Base-by-base conservation (phyloP, 1,140 invertebrate genomes). In the Listronotus oregonensis region DNA sequence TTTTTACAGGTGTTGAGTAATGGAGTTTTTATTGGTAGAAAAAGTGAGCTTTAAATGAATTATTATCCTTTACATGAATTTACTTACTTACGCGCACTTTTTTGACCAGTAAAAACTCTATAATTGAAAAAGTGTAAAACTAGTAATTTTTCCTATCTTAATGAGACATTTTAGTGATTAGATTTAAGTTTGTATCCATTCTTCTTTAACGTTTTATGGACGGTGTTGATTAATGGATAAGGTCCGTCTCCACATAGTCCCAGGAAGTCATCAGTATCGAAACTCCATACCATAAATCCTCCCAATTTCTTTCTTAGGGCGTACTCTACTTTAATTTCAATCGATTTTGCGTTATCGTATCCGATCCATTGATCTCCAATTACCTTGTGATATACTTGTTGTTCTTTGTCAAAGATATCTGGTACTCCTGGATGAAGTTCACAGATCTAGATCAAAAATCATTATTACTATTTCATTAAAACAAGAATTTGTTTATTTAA, bases 211-310 rank as follows among this genome's bases (percentile, higher is more conserved):
- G 31, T 47, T 14, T 21, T 40, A 21, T 61, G 56, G 39, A 62
- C 52, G 15, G 83, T 76, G 37, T 77, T 83, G 15, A 89, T 68
- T 6, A 91, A 74, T 5, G 87, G 84, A 75, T 82, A 89, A 32
- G 27, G 46, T 11, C 65, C 65, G 5, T 82, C 69, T n/a, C 84
- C 81, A 67, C 87, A 90, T 0, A 75, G 64, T 1, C 85, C 87
- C 8, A 66, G 76, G 70, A 90, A 90, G 72, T 92, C 90, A 71
- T 91, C 90, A 47, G 86, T 88, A 65, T 91, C 90, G 7, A 92
- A 81, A 67, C 85, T 86, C 90, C 90, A 92, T 0, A 89, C 64
- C 88, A 91, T 90, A 5, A 81, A 82, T 17, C 89, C 89, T 49
- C 80, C 86, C 1, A 91, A 77, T 46, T 80, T 80, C 4, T 78